These are phyloP conservation scores for Andrena dorsata DNA, from an alignment of 2,888 invertebrate species.

Conservation along the genomic window DNA sequence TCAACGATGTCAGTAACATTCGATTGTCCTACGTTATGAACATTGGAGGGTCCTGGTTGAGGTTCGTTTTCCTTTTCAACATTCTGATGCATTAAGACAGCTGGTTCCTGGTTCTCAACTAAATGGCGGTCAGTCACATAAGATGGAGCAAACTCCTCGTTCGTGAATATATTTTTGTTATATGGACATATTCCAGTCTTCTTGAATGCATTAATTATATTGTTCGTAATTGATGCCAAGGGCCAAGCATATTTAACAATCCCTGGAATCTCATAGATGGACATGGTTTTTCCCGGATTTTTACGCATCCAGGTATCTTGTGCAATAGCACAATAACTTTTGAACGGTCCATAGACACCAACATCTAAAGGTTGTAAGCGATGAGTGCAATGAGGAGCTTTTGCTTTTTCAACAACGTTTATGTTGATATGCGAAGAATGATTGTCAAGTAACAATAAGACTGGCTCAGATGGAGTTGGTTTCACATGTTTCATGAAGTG, in stretches of 20 bases:
- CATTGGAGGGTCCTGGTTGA: background rate
- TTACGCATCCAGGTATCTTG: background rate
- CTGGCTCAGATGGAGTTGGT: background rate
- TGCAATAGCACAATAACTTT: background rate
- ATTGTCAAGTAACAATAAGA: background rate
- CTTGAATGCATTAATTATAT: background rate
- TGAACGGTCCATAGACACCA: background rate
- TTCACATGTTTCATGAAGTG: background rate
- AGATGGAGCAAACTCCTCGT: background rate
- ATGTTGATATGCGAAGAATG: background rate
- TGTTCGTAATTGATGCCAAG: background rate
- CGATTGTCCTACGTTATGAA: background rate
- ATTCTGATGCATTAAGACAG: background rate
- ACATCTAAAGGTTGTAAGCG: background rate
- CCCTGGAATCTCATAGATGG: background rate
- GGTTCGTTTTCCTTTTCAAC: background rate
- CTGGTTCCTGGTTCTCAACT: too few relatives aligned
- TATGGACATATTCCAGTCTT: background rate
- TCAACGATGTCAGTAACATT: background rate
- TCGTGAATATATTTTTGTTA: background rate
- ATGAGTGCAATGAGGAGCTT: background rate
- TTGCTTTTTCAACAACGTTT: background rate
- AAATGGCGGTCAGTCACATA: too few relatives aligned
- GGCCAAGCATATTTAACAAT: background rate
- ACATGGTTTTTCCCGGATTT: background rate